Evolutionary conservation across 2,888 invertebrate genomes (phyloP).

Genomic region (Aphidius colemani): DNA sequence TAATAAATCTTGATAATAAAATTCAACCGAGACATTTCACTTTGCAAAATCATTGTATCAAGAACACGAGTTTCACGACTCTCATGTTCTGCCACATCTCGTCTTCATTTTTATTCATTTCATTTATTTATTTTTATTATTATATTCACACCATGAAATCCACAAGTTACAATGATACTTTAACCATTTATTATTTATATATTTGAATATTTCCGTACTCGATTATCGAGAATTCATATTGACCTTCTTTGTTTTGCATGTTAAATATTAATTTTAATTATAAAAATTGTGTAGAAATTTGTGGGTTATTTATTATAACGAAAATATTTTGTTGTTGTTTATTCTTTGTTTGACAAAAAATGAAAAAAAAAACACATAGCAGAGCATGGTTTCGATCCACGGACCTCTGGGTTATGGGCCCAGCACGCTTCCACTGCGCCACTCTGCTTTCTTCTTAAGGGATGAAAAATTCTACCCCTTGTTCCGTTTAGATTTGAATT

Average conservation of each 20-base stretch:
- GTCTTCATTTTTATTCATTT: slow-evolving; percentile 1
- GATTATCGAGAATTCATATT: slow-evolving; percentile 17
- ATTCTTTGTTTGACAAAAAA: background rate
- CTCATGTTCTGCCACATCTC: slow-evolving; percentile 42
- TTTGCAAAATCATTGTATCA: slow-evolving; percentile 39
- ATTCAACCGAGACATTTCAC: slow-evolving; percentile 24
- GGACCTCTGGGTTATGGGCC: slow-evolving; percentile 57
- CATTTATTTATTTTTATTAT: slow-evolving; percentile 7
- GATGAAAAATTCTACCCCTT: background rate
- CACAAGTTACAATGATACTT: slow-evolving; percentile 13
- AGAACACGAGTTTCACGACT: slow-evolving; percentile 53
- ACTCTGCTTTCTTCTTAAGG: slow-evolving; percentile 40
- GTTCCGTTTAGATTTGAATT: too few species aligned
- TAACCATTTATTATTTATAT: slow-evolving; percentile 26
- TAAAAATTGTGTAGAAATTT: too few species aligned
- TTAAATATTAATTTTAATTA: too few species aligned
- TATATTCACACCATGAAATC: slow-evolving; percentile 15
- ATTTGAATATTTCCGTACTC: slow-evolving; percentile 20
- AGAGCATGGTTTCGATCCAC: slow-evolving; percentile 56
- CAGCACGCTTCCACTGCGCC: slow-evolving; percentile 58
- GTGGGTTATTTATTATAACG: background rate
- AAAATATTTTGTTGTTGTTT: background rate
- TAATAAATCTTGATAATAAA: slow-evolving; percentile 41
- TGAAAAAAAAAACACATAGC: slow-evolving; percentile 37
- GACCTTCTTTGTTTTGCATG: slow-evolving; percentile 1